Conservation (phyloP, 1,140 invertebrate genomes). For the Leptopilina clavipes region DNA sequence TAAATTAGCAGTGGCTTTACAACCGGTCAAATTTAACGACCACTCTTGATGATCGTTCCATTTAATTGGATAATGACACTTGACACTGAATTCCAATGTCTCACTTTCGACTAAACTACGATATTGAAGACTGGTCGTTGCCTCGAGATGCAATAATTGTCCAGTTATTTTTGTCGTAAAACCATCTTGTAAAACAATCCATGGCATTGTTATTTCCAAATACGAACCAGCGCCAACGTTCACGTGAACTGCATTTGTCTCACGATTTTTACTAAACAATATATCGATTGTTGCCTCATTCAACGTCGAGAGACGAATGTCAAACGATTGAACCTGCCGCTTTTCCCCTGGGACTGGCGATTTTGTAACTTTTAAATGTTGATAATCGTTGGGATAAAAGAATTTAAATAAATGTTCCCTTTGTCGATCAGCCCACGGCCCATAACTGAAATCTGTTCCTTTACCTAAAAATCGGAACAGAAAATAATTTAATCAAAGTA, state of each 20-base stretch:
- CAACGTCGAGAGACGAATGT: slow-evolving; percentile 91
- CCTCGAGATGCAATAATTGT: slow-evolving; percentile 93
- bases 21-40: slow-evolving; percentile 91
- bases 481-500: too few species aligned
- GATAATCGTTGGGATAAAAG: slow-evolving; percentile 95
- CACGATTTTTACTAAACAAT: slow-evolving; percentile 96
- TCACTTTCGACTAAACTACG: slow-evolving; percentile 94
- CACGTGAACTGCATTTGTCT: slow-evolving; percentile 97
- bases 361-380: slow-evolving; percentile 84
- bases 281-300: slow-evolving; percentile 96
- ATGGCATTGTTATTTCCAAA: slow-evolving; percentile 95
- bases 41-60: slow-evolving; percentile 98
- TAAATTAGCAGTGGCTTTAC: slow-evolving; percentile 93
- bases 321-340: slow-evolving; percentile 92
- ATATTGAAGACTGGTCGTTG: slow-evolving; percentile 94
- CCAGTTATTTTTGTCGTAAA: slow-evolving; percentile 94
- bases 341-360: slow-evolving; percentile 89
- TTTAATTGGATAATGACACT: slow-evolving; percentile 89
- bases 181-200: slow-evolving; percentile 89
- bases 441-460: slow-evolving; percentile 97
- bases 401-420: slow-evolving; percentile 96
- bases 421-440: slow-evolving; percentile 98
- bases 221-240: slow-evolving; percentile 95
- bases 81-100: slow-evolving; percentile 93
- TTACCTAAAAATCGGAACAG: too few species aligned